Evolutionary conservation across 1,140 invertebrate species (phyloP).

Genomic region (Phortica variegata): DNA sequence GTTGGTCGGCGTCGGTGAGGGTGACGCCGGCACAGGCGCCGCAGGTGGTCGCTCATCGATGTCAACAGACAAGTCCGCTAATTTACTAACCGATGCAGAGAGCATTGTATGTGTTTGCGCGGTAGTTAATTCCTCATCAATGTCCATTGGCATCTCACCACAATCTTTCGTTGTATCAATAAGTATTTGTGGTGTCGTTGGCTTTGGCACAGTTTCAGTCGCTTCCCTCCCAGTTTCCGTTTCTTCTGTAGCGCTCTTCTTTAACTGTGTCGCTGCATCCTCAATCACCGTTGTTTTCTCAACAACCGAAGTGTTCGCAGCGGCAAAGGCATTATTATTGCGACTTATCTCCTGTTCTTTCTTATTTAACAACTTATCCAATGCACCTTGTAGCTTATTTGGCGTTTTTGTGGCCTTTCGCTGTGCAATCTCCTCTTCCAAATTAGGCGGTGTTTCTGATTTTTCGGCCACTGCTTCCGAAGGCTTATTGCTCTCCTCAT

Average conservation of each 20-base stretch:
- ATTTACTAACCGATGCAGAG: constrained; percentile 32
- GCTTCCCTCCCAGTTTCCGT: background rate
- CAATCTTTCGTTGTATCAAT: constrained; percentile 21
- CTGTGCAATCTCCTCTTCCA: constrained; percentile 46
- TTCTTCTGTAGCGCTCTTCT: background rate
- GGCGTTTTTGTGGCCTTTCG: constrained; percentile 34
- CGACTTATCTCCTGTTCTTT: constrained; percentile 42
- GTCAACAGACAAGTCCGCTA: constrained; percentile 36
- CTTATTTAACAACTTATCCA: constrained; percentile 47
- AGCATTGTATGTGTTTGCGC: constrained; percentile 45
- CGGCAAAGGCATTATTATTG: constrained; percentile 9
- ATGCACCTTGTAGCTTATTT: constrained; percentile 22
- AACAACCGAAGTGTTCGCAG: background rate
- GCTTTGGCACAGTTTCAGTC: background rate
- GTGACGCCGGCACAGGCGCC: constrained; percentile 45
- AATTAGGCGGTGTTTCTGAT: constrained; percentile 17
- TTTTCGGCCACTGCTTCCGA: constrained; percentile 35
- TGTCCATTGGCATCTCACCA: constrained; percentile 49
- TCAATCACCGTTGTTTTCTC: background rate
- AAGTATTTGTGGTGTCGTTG: background rate
- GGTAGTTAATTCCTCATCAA: constrained; percentile 48
- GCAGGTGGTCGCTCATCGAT: constrained; percentile 47
- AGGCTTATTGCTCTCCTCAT: constrained; percentile 2
- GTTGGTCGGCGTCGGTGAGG: constrained; percentile 40
- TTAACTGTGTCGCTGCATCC: background rate